These are phyloP conservation scores for Zaprionus africanus DNA, from an alignment of 1,140 invertebrate genomes.

Conservation along the genomic window DNA sequence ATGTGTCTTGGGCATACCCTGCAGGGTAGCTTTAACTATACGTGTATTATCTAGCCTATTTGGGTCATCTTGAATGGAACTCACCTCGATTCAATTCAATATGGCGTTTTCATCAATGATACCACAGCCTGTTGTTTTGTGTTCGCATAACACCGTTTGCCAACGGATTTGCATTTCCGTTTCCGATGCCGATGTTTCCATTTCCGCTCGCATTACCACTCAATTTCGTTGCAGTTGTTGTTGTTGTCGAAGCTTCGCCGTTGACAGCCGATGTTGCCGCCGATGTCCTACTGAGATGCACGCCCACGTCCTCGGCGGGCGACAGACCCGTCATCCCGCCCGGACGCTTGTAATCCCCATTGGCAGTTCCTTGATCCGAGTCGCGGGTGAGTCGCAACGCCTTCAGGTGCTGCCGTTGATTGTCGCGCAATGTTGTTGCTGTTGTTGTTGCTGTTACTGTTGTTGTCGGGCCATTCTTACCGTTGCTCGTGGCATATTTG, in stretches of 20 bases:
- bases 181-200: conserved; percentile 34
- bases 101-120: conserved; percentile 83
- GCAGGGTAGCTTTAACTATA: no score
- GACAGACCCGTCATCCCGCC: conserved; percentile 33
- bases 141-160: conserved; percentile 63
- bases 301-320: conserved; percentile 55
- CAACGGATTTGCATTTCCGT: conserved; percentile 36
- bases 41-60: not conserved
- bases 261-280: conserved; percentile 35
- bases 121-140: conserved; percentile 83
- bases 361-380: conserved; percentile 15
- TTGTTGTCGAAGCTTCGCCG: conserved; percentile 56
- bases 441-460: no score
- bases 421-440: conserved; percentile 51
- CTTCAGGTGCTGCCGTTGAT: conserved; percentile 67
- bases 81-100: conserved; percentile 82
- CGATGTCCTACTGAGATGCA: conserved; percentile 52
- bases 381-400: conserved; percentile 62
- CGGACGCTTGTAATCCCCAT: conserved; percentile 54
- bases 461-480: conserved; percentile 32
- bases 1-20: no score
- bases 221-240: conserved; percentile 50
- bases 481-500: conserved; percentile 45
- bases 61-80: conserved; percentile 10
- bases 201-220: conserved; percentile 35